A percentile compares a stretch with the other conserved stretches of the same genome.
Evolutionary conservation across 1,140 invertebrate species (phyloP).

Genomic region (Drosophila ficusphila): DNA sequence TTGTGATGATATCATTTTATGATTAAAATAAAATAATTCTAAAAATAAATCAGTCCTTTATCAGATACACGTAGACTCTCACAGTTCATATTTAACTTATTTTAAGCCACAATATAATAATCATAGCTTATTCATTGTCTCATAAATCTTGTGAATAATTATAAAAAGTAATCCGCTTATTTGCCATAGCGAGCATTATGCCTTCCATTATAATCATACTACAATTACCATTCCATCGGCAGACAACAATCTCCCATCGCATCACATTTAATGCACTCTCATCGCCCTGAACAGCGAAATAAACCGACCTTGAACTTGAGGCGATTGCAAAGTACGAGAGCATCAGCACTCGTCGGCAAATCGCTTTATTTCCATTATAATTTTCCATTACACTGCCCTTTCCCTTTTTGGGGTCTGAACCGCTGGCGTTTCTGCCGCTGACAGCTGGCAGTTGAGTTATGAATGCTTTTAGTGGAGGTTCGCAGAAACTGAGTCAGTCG

Average conservation of each 20-base stretch:
- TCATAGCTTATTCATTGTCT: neutral
- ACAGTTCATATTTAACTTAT: neutral
- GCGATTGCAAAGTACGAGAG: conserved; percentile 41
- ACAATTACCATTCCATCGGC: conserved; percentile 32
- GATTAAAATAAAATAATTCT: no score
- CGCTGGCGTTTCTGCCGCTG: conserved; percentile 12
- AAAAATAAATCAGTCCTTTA: no score
- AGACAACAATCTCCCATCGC: conserved; percentile 20
- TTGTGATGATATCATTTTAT: no score
- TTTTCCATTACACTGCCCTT: conserved; percentile 56
- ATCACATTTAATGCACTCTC: conserved; percentile 46
- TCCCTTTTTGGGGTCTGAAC: conserved; percentile 43
- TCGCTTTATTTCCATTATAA: conserved; percentile 50
- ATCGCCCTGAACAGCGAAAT: conserved; percentile 37
- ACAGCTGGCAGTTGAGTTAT: conserved; percentile 46
- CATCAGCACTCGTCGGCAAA: conserved; percentile 26
- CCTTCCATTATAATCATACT: conserved; percentile 14
- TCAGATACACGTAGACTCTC: no score
- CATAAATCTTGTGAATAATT: neutral
- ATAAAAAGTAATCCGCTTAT: neutral
- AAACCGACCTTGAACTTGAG: conserved; percentile 63
- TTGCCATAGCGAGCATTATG: neutral
- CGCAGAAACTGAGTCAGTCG: conserved; percentile 54
- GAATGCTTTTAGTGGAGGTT: conserved; percentile 52
- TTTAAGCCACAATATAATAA: neutral